These are phyloP conservation scores for Shargacucullia verbasci DNA, from an alignment of 2,888 invertebrate species.

Conservation along the genomic window DNA sequence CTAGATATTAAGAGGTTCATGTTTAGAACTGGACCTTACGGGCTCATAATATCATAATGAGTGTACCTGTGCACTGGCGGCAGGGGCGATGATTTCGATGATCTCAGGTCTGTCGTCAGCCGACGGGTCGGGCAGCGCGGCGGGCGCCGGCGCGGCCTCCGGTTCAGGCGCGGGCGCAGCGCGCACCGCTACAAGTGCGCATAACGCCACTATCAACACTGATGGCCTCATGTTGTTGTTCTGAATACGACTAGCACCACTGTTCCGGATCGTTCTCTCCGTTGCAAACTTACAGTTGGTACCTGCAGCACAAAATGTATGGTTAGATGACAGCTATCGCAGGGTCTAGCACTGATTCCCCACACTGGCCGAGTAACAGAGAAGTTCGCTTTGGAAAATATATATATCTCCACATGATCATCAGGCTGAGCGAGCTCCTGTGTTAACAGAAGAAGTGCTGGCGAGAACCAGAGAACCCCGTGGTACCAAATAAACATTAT, in stretches of 20 bases:
- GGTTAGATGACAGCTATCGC: conserved; percentile 18
- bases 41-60: too few relatives aligned
- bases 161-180: conserved; percentile 60
- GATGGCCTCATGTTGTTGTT: conserved; percentile 68
- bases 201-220: conserved; percentile 64
- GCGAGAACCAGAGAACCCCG: conserved; percentile 2
- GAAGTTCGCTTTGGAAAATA: background rate
- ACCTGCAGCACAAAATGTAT: conserved; percentile 50
- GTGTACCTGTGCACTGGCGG: conserved; percentile 82
- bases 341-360: background rate
- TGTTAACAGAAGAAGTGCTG: background rate
- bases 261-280: conserved; percentile 51
- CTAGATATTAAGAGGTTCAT: too few relatives aligned
- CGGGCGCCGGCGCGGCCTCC: conserved; percentile 64
- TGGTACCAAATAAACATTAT: background rate
- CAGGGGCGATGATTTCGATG: conserved; percentile 87
- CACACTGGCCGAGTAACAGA: background rate
- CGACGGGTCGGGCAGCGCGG: conserved; percentile 66
- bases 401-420: background rate
- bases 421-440: background rate
- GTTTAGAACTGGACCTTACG: too few relatives aligned
- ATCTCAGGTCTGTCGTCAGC: conserved; percentile 82
- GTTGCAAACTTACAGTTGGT: conserved; percentile 59
- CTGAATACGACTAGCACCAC: conserved; percentile 24
- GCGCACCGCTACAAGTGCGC: conserved; percentile 56